Conservation (phyloP, 2,888 invertebrate species). For the Caenorhabditis sulstoni region DNA sequence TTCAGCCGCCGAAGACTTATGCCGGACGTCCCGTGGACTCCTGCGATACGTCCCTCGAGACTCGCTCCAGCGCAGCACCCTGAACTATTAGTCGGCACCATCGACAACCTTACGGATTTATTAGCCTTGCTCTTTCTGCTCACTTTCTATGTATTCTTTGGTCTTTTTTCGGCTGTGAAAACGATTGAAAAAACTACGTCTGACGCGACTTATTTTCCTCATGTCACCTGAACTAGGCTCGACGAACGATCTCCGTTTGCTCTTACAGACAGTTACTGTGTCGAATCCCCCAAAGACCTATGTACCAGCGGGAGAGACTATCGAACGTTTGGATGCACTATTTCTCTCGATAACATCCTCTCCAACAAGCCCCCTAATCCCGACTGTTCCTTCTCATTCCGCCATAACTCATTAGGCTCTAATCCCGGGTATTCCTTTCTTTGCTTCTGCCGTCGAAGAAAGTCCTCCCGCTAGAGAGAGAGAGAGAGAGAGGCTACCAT, state of each 20-base stretch:
- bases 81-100: slow-evolving; percentile 47
- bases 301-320: slow-evolving; percentile 1
- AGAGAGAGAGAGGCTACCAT: neutral
- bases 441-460: slow-evolving; percentile 16
- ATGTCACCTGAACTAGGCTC: too few relatives aligned
- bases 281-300: neutral
- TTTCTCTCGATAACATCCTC: neutral
- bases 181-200: too few relatives aligned
- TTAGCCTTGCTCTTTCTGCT: neutral
- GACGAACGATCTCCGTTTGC: too few relatives aligned
- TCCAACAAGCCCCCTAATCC: neutral
- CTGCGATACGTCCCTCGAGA: slow-evolving; percentile 43
- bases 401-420: neutral
- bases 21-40: slow-evolving; percentile 23
- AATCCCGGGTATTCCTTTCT: slow-evolving; percentile 2
- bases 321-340: slow-evolving; percentile 13
- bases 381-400: neutral
- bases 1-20: slow-evolving; percentile 20
- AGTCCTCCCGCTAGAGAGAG: slow-evolving; percentile 1
- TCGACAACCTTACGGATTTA: neutral
- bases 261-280: neutral
- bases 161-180: too few relatives aligned
- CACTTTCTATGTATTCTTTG: too few relatives aligned
- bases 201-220: too few relatives aligned
- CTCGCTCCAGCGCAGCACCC: slow-evolving; percentile 16